Evolutionary conservation across 92 coral and sea anemone species (phyloP).

Genomic region (Porites evermanni): DNA sequence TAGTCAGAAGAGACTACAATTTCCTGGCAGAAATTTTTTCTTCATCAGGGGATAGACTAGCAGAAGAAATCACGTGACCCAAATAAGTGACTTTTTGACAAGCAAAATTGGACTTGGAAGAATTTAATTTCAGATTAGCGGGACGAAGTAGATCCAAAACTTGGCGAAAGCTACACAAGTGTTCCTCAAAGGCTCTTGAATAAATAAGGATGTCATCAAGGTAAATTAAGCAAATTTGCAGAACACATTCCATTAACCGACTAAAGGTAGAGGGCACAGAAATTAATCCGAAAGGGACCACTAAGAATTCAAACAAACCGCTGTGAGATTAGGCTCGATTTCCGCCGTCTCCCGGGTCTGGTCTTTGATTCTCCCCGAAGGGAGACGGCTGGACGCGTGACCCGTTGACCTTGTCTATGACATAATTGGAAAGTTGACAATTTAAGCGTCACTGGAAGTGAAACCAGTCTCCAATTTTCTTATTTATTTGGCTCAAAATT

Average conservation of each 20-base stretch:
- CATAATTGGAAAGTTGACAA: too few species aligned
- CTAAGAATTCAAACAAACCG: conserved; percentile 44
- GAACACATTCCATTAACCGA: conserved; percentile 50
- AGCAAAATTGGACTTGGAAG: neutral
- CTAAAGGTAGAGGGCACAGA: conserved; percentile 30
- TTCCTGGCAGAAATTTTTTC: conserved; percentile 53
- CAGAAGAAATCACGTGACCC: conserved; percentile 59
- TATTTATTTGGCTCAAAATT: too few species aligned
- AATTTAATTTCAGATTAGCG: conserved; percentile 52
- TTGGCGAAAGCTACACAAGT: conserved; percentile 33
- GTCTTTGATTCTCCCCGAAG: too few species aligned
- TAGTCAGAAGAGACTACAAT: conserved; percentile 6
- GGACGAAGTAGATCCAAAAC: conserved; percentile 56
- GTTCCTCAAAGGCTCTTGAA: conserved; percentile 46
- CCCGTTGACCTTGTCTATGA: too few species aligned
- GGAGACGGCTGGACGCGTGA: too few species aligned
- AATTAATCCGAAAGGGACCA: conserved; percentile 42
- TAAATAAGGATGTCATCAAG: conserved; percentile 42
- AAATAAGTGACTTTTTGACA: conserved; percentile 49
- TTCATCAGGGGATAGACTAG: conserved; percentile 64
- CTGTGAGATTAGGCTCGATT: too few species aligned
- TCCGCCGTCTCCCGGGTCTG: too few species aligned
- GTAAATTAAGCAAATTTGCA: conserved; percentile 36
- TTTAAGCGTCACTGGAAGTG: too few species aligned
- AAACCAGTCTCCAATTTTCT: too few species aligned